Evolutionary conservation across 2,888 invertebrate genomes (phyloP).

Genomic region (Agrotis puta): DNA sequence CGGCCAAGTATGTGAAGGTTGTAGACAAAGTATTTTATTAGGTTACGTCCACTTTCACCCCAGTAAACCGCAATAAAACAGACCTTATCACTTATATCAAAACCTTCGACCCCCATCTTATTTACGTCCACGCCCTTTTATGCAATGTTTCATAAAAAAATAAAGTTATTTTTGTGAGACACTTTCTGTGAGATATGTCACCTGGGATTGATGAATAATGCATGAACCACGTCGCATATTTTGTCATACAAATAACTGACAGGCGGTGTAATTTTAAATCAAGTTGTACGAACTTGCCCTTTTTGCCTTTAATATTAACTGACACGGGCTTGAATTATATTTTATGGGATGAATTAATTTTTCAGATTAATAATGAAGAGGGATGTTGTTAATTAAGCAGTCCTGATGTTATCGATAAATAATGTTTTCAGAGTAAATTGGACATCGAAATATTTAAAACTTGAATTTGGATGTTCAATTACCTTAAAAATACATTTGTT

Average conservation of each 20-base stretch:
- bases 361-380: conserved; percentile 13
- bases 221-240: conserved; percentile 72
- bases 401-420: not conserved
- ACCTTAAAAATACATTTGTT: not conserved
- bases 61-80: conserved; percentile 76
- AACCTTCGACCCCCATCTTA: conserved; percentile 70
- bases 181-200: conserved; percentile 76
- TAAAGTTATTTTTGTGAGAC: conserved; percentile 70
- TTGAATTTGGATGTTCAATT: not conserved
- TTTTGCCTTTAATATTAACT: conserved; percentile 46
- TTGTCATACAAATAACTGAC: conserved; percentile 75
- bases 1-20: conserved; percentile 68
- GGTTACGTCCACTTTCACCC: conserved; percentile 69
- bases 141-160: conserved; percentile 53
- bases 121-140: conserved; percentile 57
- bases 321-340: conserved; percentile 13
- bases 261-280: conserved; percentile 69
- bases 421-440: not conserved
- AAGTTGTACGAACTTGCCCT: conserved; percentile 50
- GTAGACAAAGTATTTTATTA: conserved; percentile 77
- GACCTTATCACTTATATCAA: conserved; percentile 75
- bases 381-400: not conserved
- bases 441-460: not conserved
- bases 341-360: conserved; percentile 18
- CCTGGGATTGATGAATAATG: conserved; percentile 76